These are phyloP conservation scores for Megalops atlanticus DNA, from an alignment of 2,113 vertebrate species.

Conservation along the genomic window DNA sequence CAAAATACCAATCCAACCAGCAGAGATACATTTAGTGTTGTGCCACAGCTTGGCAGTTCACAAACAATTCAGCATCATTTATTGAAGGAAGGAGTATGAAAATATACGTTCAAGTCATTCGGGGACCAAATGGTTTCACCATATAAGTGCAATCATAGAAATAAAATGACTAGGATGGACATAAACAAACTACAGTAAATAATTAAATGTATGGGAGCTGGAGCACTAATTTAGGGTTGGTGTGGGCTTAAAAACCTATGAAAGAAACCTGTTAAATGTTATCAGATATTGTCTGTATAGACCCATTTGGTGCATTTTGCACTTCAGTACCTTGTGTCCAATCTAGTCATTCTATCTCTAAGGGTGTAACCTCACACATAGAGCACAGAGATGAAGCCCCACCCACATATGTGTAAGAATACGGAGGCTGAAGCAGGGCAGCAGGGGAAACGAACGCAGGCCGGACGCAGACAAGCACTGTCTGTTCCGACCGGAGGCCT, in stretches of 20 bases:
- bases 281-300: no score
- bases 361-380: background rate
- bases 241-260: no score
- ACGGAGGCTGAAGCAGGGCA: background rate
- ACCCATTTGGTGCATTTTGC: no score
- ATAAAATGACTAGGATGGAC: no score
- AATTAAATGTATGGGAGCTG: no score
- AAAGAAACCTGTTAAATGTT: no score
- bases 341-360: background rate
- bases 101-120: no score
- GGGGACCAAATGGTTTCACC: no score
- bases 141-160: no score
- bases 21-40: background rate
- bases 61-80: background rate
- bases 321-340: background rate
- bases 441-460: background rate
- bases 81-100: background rate
- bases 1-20: background rate
- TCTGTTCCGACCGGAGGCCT: background rate
- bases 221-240: no score
- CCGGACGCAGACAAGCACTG: background rate
- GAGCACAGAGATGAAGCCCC: background rate
- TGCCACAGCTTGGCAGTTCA: background rate
- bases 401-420: background rate
- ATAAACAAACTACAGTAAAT: no score